phyloP scores from a whole-genome alignment of 2,888 invertebrate genomes.

The Dolichomitus sp. region DNA sequence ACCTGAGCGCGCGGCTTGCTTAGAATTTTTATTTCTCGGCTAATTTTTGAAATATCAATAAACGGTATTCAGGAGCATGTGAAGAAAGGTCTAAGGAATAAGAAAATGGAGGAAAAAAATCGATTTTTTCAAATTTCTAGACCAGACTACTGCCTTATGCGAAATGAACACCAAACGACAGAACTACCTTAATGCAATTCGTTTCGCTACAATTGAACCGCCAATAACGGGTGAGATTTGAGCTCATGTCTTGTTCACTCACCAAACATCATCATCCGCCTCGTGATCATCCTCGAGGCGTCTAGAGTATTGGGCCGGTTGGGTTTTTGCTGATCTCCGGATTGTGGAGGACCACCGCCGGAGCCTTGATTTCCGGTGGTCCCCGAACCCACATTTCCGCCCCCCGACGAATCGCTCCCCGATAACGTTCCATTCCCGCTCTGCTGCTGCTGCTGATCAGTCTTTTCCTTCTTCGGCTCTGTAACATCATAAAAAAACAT shows the following conservation, averaged over 20 bases:
- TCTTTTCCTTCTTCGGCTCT: constrained; percentile 98
- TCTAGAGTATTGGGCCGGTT: constrained; percentile 94
- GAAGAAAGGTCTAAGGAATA: too few species aligned
- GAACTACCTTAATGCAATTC: too few species aligned
- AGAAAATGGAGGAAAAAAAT: too few species aligned
- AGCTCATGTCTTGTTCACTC: constrained; percentile 64
- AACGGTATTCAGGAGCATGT: too few species aligned
- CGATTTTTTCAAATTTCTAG: too few species aligned
- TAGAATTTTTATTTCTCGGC: too few species aligned
- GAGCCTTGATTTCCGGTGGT: constrained; percentile 74
- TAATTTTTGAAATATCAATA: too few species aligned
- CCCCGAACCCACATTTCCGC: constrained; percentile 80
- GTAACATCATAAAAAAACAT: constrained; percentile 74
- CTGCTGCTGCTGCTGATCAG: constrained; percentile 89
- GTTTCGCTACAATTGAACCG: background rate
- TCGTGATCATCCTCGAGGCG: constrained; percentile 88
- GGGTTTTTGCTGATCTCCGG: constrained; percentile 88
- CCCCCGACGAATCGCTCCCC: constrained; percentile 87
- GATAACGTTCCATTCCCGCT: constrained; percentile 89
- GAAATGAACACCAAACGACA: too few species aligned
- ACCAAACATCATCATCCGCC: constrained; percentile 88
- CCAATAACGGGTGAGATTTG: background rate
- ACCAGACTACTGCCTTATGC: too few species aligned
- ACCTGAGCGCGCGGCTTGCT: too few species aligned
- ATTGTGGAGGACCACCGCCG: constrained; percentile 68